Evolutionary conservation across 1,140 invertebrate species (phyloP).

Genomic region (Antheraea pernyi): DNA sequence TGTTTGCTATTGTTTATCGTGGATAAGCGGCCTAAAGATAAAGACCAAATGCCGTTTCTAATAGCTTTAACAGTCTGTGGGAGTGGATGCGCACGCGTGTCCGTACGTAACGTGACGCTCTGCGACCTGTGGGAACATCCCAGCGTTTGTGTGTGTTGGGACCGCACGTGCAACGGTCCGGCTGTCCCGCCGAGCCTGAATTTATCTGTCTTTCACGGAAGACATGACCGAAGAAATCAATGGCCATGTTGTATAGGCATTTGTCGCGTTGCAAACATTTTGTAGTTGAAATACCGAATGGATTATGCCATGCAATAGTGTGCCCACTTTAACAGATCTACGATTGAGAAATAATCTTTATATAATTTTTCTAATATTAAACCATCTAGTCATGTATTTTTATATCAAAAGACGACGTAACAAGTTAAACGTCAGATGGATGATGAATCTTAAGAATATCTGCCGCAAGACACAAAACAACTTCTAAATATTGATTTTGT

Average conservation of each 20-base stretch:
- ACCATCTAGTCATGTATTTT: too few species aligned
- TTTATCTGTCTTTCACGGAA: slow-evolving; percentile 11
- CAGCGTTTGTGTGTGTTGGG: slow-evolving; percentile 7
- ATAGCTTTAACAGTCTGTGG: neutral
- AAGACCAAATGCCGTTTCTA: neutral
- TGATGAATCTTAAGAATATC: too few species aligned
- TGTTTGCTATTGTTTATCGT: too few species aligned
- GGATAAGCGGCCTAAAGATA: neutral
- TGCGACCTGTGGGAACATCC: slow-evolving; percentile 16
- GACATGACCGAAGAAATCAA: slow-evolving; percentile 7
- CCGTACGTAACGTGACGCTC: slow-evolving; percentile 14
- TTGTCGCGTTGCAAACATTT: neutral
- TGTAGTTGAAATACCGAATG: too few species aligned
- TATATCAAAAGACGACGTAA: too few species aligned
- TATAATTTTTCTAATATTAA: too few species aligned
- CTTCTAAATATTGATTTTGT: too few species aligned
- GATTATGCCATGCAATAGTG: too few species aligned
- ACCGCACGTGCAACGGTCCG: slow-evolving; percentile 8
- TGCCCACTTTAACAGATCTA: too few species aligned
- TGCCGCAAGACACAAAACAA: too few species aligned
- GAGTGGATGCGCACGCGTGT: slow-evolving; percentile 14
- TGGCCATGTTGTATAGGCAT: neutral
- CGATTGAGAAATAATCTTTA: too few species aligned
- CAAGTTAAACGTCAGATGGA: too few species aligned
- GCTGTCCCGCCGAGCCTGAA: slow-evolving; percentile 5